A percentile compares a stretch with the other conserved stretches of the same genome.
Evolutionary conservation across 2,888 invertebrate species (phyloP).

Genomic region (Endomychus coccineus): DNA sequence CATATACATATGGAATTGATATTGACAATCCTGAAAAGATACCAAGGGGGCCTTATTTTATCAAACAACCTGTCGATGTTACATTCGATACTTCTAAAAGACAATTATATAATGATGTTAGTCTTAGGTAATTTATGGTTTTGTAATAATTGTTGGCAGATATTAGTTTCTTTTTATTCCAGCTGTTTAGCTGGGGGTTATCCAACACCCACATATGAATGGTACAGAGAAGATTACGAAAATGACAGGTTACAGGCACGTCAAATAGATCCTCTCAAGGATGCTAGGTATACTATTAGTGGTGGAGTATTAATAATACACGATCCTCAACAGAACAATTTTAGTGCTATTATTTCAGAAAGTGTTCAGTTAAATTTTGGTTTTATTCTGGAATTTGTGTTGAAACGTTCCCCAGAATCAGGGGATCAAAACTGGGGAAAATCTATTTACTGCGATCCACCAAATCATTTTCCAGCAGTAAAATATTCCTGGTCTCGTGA

Average conservation of each 20-base stretch:
- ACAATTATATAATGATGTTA: constrained; percentile 63
- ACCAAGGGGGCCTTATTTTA: constrained; percentile 83
- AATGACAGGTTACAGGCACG: constrained; percentile 66
- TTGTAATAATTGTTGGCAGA: background rate
- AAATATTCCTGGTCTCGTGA: constrained; percentile 89
- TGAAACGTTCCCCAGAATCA: constrained; percentile 73
- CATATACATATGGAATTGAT: constrained; percentile 79
- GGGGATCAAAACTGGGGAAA: constrained; percentile 93
- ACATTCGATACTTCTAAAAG: constrained; percentile 75
- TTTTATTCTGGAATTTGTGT: constrained; percentile 82
- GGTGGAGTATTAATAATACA: constrained; percentile 88
- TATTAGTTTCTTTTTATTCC: constrained; percentile 17
- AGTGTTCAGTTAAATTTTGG: constrained; percentile 85
- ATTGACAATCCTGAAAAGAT: constrained; percentile 72
- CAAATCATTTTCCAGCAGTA: constrained; percentile 82
- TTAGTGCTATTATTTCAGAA: constrained; percentile 82
- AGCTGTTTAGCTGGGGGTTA: constrained; percentile 80
- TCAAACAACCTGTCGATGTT: constrained; percentile 73
- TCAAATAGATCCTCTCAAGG: constrained; percentile 68
- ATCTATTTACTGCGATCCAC: constrained; percentile 86
- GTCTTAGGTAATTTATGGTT: constrained; percentile 49
- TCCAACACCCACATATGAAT: constrained; percentile 82
- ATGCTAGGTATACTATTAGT: constrained; percentile 74
- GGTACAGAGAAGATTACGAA: constrained; percentile 83
- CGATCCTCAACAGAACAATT: constrained; percentile 77